These are phyloP conservation scores for Phortica okadai DNA, from an alignment of 2,888 invertebrate genomes.

Conservation along the genomic window DNA sequence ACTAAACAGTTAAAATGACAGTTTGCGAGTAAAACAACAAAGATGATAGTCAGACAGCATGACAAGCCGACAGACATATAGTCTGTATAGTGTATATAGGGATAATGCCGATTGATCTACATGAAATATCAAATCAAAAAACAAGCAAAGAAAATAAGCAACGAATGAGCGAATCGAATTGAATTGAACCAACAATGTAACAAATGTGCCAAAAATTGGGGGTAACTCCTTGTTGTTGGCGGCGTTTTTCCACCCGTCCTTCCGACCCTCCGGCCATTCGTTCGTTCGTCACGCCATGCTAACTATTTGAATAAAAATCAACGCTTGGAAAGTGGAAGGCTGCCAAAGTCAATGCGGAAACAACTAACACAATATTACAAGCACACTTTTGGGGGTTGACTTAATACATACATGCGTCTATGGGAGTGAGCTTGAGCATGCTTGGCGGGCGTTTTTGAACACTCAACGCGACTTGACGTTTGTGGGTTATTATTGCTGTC, in stretches of 20 bases:
- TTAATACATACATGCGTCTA: not conserved
- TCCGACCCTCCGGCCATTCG: too few species aligned
- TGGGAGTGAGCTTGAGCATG: not conserved
- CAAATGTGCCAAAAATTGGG: not conserved
- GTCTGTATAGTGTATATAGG: not conserved
- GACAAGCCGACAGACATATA: not conserved
- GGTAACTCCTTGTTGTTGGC: not conserved
- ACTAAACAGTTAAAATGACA: not conserved
- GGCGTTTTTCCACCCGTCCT: not conserved
- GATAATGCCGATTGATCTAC: not conserved
- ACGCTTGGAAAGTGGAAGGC: not conserved
- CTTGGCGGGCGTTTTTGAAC: too few species aligned
- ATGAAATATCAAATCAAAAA: not conserved
- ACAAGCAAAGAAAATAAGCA: not conserved
- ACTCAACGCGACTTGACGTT: too few species aligned
- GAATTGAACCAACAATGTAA: not conserved
- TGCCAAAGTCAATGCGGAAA: not conserved
- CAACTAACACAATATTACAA: constrained; percentile 11
- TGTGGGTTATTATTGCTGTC: not conserved
- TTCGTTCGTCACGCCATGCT: not conserved
- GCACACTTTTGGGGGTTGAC: constrained; percentile 20
- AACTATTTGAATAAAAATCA: constrained; percentile 19
- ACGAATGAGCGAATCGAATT: not conserved
- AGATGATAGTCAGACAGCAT: not conserved
- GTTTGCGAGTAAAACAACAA: not conserved